phyloP scores from a whole-genome alignment of 2,888 invertebrate species.

The Rhamnusium bicolor region DNA sequence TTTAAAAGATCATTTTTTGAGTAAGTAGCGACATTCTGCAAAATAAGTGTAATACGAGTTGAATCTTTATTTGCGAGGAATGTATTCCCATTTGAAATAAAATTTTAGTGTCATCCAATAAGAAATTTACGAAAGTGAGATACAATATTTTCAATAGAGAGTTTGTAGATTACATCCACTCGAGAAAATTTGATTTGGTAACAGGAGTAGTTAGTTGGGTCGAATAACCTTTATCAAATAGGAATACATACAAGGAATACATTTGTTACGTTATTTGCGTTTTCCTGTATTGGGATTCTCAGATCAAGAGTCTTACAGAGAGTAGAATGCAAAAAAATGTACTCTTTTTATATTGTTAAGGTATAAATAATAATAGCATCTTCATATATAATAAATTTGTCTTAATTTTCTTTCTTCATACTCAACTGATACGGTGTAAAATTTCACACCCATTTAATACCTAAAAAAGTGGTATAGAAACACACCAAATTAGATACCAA shows the following conservation, averaged over 20 bases:
- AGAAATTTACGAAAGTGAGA: background rate
- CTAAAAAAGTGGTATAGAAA: no score
- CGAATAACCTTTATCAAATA: slow-evolving; percentile 15
- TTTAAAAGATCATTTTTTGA: no score
- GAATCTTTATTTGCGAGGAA: background rate
- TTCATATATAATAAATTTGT: no score
- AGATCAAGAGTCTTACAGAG: background rate
- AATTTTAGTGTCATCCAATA: background rate
- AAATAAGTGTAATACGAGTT: background rate
- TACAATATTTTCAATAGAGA: background rate
- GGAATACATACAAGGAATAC: slow-evolving; percentile 9
- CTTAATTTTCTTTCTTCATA: no score
- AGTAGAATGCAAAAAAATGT: background rate
- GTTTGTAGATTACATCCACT: background rate
- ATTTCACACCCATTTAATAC: no score
- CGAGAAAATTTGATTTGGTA: slow-evolving; percentile 10
- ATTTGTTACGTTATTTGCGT: slow-evolving; percentile 8
- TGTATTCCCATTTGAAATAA: background rate
- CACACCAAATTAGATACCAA: no score
- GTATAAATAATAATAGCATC: no score
- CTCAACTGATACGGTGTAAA: no score
- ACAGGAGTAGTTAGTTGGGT: background rate
- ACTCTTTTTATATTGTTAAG: no score
- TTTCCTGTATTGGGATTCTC: background rate
- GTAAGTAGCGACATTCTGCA: no score